These are phyloP conservation scores for Acrocyrtus sp. DNA, from an alignment of 2,888 invertebrate species.

Conservation along the genomic window DNA sequence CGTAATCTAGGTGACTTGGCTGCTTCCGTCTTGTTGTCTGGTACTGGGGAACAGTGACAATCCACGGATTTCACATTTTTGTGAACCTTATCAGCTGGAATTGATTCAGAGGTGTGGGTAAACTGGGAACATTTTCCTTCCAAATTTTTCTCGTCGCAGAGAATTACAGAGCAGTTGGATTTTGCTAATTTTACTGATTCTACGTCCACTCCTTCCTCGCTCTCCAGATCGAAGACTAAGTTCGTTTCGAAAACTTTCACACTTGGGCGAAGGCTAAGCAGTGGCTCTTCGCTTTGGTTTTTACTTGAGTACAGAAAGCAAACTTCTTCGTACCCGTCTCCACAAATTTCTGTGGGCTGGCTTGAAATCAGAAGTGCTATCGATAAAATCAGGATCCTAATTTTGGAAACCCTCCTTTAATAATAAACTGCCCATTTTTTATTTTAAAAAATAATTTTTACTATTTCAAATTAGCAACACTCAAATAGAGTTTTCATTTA, in stretches of 20 bases:
- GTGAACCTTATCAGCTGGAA: background rate
- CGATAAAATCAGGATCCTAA: too few relatives aligned
- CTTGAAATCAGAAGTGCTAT: too few relatives aligned
- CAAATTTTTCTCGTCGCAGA: slow-evolving; percentile 30
- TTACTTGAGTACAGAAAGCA: slow-evolving; percentile 9
- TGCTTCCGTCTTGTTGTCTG: background rate
- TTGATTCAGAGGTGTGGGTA: background rate
- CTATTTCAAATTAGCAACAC: too few relatives aligned
- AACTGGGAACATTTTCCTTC: slow-evolving; percentile 21
- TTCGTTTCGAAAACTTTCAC: slow-evolving; percentile 27
- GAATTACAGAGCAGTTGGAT: slow-evolving; percentile 20
- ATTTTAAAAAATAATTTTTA: too few relatives aligned
- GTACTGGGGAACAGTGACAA: slow-evolving; percentile 23
- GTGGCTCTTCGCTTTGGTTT: slow-evolving; percentile 9
- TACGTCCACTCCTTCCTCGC: slow-evolving; percentile 1
- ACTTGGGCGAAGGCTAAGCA: slow-evolving; percentile 10
- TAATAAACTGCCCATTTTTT: too few relatives aligned
- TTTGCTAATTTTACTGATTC: slow-evolving; percentile 17
- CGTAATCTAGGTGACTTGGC: background rate
- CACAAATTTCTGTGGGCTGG: too few relatives aligned
- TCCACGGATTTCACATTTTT: slow-evolving; percentile 30
- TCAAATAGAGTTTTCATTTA: too few relatives aligned
- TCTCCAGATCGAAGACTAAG: background rate
- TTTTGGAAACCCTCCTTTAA: too few relatives aligned
- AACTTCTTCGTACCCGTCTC: slow-evolving; percentile 1